phyloP scores from a whole-genome alignment of 2,888 invertebrate genomes.

The Scaptomyza cyrtandrae region DNA sequence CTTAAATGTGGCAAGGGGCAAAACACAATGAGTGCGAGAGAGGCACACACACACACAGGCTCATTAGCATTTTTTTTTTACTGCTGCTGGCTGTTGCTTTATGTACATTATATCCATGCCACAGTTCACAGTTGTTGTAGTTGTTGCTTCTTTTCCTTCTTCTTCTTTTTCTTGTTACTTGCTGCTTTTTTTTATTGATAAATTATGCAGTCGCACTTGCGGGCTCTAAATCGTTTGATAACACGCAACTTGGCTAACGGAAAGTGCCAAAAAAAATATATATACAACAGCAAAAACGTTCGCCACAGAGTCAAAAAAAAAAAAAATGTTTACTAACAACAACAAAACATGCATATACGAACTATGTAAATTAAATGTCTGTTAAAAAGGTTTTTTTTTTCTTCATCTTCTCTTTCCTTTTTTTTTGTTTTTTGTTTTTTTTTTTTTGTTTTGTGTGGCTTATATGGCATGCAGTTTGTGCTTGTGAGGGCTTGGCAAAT shows the following conservation, averaged over 20 bases:
- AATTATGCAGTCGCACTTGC: slow-evolving; percentile 78
- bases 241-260: slow-evolving; percentile 74
- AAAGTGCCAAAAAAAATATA: slow-evolving; percentile 73
- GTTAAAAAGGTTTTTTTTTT: slow-evolving; percentile 31
- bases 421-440: no score
- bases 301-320: slow-evolving; percentile 6
- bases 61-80: slow-evolving; percentile 72
- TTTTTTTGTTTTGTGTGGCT: slow-evolving; percentile 12
- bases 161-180: slow-evolving; percentile 16
- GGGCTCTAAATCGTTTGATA: slow-evolving; percentile 76
- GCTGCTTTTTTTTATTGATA: slow-evolving; percentile 66
- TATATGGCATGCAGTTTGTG: slow-evolving; percentile 9
- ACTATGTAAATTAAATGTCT: slow-evolving; percentile 60
- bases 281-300: slow-evolving; percentile 8
- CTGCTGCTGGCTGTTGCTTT: slow-evolving; percentile 70
- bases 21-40: slow-evolving; percentile 3
- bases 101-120: slow-evolving; percentile 49
- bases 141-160: slow-evolving; percentile 8
- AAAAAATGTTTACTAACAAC: background rate
- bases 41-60: slow-evolving; percentile 9
- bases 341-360: slow-evolving; percentile 23
- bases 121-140: slow-evolving; percentile 21
- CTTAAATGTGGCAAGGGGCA: background rate
- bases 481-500: slow-evolving; percentile 12
- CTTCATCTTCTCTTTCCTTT: background rate